Evolutionary conservation across 1,140 invertebrate species (phyloP).

Genomic region (Neoseiulus cucumeris): DNA sequence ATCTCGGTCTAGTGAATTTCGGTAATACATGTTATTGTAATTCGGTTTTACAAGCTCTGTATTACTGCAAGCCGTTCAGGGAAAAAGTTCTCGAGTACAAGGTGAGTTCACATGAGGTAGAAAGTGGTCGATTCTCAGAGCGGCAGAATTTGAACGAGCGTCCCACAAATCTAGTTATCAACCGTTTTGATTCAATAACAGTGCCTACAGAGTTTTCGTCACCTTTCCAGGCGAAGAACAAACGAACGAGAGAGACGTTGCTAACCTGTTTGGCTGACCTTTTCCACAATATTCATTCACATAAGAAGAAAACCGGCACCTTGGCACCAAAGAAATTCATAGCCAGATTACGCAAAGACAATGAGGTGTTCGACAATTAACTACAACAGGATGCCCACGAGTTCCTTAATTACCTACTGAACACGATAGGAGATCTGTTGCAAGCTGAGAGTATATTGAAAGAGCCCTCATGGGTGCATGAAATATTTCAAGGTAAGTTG

Average conservation of each 20-base stretch:
- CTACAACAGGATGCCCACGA: slow-evolving; percentile 99
- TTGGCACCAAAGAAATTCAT: slow-evolving; percentile 99
- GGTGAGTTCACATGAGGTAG: background rate
- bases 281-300: slow-evolving; percentile 95
- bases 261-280: slow-evolving; percentile 92
- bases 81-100: slow-evolving; percentile 97
- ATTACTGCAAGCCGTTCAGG: slow-evolving; percentile 95
- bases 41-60: slow-evolving; percentile 94
- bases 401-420: slow-evolving; percentile 96
- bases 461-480: slow-evolving; percentile 96
- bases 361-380: slow-evolving; percentile 98
- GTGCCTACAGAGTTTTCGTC: background rate
- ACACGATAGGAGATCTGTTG: slow-evolving; percentile 49
- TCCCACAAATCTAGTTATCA: no score
- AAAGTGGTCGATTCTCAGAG: no score
- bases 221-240: slow-evolving; percentile 52
- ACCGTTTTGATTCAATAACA: no score
- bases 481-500: slow-evolving; percentile 83
- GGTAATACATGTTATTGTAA: slow-evolving; percentile 99
- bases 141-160: no score
- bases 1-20: slow-evolving; percentile 97
- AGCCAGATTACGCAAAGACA: slow-evolving; percentile 88
- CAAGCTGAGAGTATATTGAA: slow-evolving; percentile 47
- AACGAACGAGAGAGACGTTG: slow-evolving; percentile 89
- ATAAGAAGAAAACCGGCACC: slow-evolving; percentile 98